These are phyloP conservation scores for Polyodon spathula DNA, from an alignment of 2,113 vertebrate genomes.

Conservation along the genomic window DNA sequence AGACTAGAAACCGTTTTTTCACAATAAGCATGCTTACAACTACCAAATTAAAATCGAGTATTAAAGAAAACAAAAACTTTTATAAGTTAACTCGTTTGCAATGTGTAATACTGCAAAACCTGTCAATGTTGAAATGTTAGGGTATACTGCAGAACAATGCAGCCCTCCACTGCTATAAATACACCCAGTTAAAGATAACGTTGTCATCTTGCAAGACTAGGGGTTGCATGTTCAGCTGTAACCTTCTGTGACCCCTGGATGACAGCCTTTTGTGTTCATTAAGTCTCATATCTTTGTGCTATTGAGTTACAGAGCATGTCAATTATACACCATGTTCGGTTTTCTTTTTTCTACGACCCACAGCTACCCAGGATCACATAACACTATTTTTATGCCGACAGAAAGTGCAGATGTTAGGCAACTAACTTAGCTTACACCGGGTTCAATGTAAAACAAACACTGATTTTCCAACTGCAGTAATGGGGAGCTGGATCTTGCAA, in stretches of 20 bases:
- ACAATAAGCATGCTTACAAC: no score
- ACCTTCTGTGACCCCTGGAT: constrained; percentile 12
- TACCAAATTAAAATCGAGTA: no score
- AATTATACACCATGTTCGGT: constrained; percentile 4
- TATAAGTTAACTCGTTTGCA: no score
- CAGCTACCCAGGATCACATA: background rate
- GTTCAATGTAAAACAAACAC: no score
- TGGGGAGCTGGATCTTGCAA: no score
- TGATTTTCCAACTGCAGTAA: no score
- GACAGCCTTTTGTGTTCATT: constrained; percentile 9
- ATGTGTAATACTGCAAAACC: no score
- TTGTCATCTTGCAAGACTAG: background rate
- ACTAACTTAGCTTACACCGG: background rate
- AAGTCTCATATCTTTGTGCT: constrained; percentile 3
- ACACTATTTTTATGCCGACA: background rate
- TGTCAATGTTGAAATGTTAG: no score
- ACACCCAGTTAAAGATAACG: constrained; percentile 22
- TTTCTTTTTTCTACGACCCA: constrained; percentile 13
- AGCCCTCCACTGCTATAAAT: constrained; percentile 20
- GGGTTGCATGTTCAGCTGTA: constrained; percentile 3
- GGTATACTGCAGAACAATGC: constrained; percentile 19
- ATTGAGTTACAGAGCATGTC: constrained; percentile 21
- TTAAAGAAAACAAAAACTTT: no score
- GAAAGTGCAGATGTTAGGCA: background rate
- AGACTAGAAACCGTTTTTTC: no score